A percentile compares a stretch with the other conserved stretches of the same genome.
phyloP scores from a whole-genome alignment of 35 echinoderm and acorn worm genomes.

The Holothuria glaberrima region DNA sequence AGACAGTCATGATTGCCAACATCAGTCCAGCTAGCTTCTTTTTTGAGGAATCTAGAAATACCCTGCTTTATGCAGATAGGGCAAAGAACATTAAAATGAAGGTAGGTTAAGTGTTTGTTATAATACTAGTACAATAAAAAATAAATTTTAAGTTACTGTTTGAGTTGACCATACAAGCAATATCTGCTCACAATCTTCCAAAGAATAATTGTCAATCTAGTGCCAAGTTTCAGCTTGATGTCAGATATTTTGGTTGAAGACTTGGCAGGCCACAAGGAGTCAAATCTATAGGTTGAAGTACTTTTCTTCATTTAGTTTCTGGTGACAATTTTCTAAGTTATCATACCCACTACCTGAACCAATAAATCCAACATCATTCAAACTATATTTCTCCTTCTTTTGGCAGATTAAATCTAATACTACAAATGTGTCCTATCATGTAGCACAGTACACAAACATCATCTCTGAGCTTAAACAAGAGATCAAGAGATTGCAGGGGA shows the following conservation, averaged over 20 bases:
- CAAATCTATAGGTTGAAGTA: neutral
- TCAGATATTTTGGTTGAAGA: neutral
- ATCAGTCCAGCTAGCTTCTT: slow-evolving; percentile 90
- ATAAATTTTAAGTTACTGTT: no score
- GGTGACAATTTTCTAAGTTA: neutral
- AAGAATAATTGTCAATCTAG: no score
- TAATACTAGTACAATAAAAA: no score
- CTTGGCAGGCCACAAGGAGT: neutral
- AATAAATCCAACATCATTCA: neutral
- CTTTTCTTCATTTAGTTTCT: neutral
- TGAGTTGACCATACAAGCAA: no score
- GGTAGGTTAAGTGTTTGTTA: slow-evolving; percentile 39
- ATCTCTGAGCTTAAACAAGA: slow-evolving; percentile 93
- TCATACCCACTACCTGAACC: neutral
- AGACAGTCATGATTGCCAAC: slow-evolving; percentile 98
- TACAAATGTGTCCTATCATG: slow-evolving; percentile 91
- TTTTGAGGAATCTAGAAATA: slow-evolving; percentile 98
- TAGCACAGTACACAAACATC: slow-evolving; percentile 98
- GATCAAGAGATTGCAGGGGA: slow-evolving; percentile 86
- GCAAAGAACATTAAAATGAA: slow-evolving; percentile 98
- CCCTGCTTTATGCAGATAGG: slow-evolving; percentile 95
- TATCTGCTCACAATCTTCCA: no score
- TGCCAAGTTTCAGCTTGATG: no score
- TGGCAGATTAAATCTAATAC: slow-evolving; percentile 78
- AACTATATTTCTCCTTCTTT: neutral